Evolutionary conservation across 2,797 vertebrate genomes (phyloP), one percentile per base, ranked within the genome.

Genomic region (Muscicapa comitata): DNA sequence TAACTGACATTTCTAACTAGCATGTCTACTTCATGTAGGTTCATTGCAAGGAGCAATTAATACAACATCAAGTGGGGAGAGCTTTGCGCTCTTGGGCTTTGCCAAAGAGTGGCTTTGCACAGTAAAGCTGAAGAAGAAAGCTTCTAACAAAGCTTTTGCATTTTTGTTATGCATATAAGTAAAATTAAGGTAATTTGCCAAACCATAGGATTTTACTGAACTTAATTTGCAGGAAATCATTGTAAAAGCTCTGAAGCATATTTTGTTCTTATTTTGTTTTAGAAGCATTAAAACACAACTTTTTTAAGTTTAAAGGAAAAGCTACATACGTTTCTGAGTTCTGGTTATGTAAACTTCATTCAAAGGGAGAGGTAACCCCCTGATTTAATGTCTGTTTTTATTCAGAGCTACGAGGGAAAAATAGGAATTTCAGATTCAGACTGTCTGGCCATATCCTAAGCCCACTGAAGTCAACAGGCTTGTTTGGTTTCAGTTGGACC

Each of bases 401-500:
- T n/a, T 85, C 33, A 77, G 31, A 61, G 21, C 51, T 70, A 38
- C 11, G 3, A 58, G 33, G 8, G 28, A 88, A 89, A 86, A 28
- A 17, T 5, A 82, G 31, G 38, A 78, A 45, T 61, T 90, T 67
- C 0, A 2, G 61, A 47, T 67, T 84, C 21, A 45, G 40, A 33
- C 65, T 89, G 65, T 38, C 37, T 47, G 57, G 23, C 33, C 11
- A 9, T 40, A 55, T 90, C 37, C 62, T 66, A 63, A 93, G 50
- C 62, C 75, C 31, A 42, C 51, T 94, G 92, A 88, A 79, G 40
- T 83, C 85, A 88, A 48, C 59, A 58, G 79, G 76, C 55, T 73
- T 70, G 43, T 86, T 95, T 90, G 76, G 89, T 94, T 96, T 96
- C 95, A 88, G 82, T 81, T 73, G 87, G 92, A 96, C 76, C 86